Evolutionary conservation across 2,113 vertebrate species (phyloP).

Genomic region (Zosterops lateralis): DNA sequence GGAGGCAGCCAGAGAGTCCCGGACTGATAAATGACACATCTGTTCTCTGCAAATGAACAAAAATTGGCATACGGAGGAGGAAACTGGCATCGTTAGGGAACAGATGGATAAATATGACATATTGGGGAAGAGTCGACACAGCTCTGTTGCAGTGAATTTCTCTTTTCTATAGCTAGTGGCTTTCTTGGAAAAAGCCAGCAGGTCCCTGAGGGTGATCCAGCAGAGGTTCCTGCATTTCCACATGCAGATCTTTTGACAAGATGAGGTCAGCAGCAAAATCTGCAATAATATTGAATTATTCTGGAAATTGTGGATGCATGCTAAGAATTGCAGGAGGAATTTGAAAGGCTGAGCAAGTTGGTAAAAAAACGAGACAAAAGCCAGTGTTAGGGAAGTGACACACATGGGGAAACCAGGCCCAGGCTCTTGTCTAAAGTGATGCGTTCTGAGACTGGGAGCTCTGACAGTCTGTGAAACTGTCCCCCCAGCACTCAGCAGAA

Average conservation of each 20-base stretch:
- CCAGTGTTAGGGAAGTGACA: neutral
- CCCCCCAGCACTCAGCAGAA: neutral
- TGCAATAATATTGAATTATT: neutral
- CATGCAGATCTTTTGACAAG: neutral
- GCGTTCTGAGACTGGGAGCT: neutral
- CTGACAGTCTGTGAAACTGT: neutral
- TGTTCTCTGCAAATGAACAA: constrained; percentile 61
- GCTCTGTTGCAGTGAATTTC: neutral
- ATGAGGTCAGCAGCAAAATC: neutral
- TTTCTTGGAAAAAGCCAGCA: neutral
- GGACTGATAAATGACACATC: constrained; percentile 39
- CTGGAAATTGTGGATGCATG: neutral
- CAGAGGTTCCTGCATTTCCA: neutral
- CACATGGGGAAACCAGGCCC: neutral
- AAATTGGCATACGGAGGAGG: constrained; percentile 30
- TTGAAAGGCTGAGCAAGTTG: neutral
- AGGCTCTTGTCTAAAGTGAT: neutral
- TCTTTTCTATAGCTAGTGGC: neutral
- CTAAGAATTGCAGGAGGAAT: neutral
- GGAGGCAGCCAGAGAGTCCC: neutral
- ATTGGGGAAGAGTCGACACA: neutral
- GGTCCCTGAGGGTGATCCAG: neutral
- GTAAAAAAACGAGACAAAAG: neutral
- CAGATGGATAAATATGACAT: constrained; percentile 35
- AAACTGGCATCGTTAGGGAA: constrained; percentile 19